A percentile compares a stretch with the other conserved stretches of the same genome.
Conservation (phyloP, 2,888 invertebrate genomes). For the Drosophila mulleri region DNA sequence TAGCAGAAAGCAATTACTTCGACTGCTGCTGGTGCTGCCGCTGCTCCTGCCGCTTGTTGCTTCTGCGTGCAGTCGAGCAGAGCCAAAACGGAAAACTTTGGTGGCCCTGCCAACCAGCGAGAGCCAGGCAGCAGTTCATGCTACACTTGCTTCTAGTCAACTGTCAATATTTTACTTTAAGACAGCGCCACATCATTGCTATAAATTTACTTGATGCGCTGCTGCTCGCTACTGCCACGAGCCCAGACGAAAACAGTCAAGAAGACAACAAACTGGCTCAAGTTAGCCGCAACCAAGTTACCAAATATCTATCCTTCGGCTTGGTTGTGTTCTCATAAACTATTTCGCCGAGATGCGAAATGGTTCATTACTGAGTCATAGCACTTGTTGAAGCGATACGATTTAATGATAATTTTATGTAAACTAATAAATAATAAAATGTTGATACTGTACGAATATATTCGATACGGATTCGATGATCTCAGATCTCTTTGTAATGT, state of each 20-base stretch:
- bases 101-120: conserved; percentile 43
- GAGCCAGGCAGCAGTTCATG: conserved; percentile 58
- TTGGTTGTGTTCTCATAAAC: conserved; percentile 19
- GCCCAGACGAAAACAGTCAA: conserved; percentile 22
- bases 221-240: conserved; percentile 37
- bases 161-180: conserved; percentile 81
- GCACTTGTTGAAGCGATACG: background rate
- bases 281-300: conserved; percentile 2
- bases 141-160: conserved; percentile 73
- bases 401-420: no score
- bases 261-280: conserved; percentile 16
- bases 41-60: conserved; percentile 63
- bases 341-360: conserved; percentile 5
- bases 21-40: conserved; percentile 28
- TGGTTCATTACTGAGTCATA: no score
- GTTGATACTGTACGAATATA: no score
- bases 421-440: no score
- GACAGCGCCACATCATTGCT: conserved; percentile 77
- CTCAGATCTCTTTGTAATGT: no score
- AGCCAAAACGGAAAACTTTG: conserved; percentile 46
- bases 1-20: conserved; percentile 80
- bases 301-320: conserved; percentile 3
- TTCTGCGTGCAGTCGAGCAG: conserved; percentile 39
- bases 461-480: no score
- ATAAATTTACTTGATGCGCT: conserved; percentile 72